phyloP scores from a whole-genome alignment of 23 tunicate genomes.

The Styela clava region DNA sequence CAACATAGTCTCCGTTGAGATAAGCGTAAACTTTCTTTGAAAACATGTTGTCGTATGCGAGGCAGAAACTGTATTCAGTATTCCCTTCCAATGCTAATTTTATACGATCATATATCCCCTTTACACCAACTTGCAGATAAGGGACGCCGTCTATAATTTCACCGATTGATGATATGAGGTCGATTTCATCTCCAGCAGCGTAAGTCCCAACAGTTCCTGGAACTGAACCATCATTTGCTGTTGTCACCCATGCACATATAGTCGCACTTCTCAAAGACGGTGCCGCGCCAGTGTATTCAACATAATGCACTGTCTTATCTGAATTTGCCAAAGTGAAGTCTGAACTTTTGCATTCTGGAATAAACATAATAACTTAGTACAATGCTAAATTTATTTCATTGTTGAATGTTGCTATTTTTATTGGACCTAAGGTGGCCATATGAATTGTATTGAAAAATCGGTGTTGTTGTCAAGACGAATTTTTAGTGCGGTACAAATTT shows the following conservation, averaged over 20 bases:
- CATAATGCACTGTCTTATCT: background rate
- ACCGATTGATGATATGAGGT: background rate
- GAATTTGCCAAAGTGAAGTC: background rate
- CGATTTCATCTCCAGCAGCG: background rate
- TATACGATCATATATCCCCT: background rate
- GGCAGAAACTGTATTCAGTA: slow-evolving; percentile 5
- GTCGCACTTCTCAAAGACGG: background rate
- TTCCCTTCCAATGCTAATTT: background rate
- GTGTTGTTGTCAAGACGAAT: too few species aligned
- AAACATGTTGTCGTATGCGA: background rate
- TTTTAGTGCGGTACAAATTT: too few species aligned
- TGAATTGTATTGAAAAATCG: too few species aligned
- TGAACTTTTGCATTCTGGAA: background rate
- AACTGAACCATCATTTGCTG: background rate
- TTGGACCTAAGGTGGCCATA: too few species aligned
- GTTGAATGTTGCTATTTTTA: too few species aligned
- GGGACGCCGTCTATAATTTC: background rate
- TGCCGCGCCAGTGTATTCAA: background rate
- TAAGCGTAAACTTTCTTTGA: background rate
- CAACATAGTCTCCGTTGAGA: background rate
- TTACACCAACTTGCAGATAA: background rate
- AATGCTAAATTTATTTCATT: too few species aligned
- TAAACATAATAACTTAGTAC: too few species aligned
- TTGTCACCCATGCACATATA: slow-evolving; percentile 14
- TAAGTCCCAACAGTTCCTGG: slow-evolving; percentile 13